Base-by-base conservation (phyloP, 1,140 invertebrate genomes). In the Drosophila melanica region DNA sequence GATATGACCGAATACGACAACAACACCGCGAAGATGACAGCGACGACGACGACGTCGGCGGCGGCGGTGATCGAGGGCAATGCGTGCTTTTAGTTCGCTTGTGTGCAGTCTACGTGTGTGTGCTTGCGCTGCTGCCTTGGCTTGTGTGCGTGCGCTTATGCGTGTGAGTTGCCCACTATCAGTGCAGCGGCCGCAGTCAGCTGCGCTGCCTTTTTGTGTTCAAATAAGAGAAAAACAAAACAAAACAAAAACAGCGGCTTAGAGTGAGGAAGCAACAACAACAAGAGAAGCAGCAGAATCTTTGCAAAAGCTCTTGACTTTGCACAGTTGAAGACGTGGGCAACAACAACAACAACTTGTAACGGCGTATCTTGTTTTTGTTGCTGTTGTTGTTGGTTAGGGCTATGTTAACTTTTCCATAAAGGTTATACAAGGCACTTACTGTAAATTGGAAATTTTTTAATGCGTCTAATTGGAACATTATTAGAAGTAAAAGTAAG, bases 1-100 rank as follows among this genome's bases (percentile, higher is more conserved):
- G 84, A 87, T 89, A 87, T 87, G 82, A 87, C 82, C 82, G 79
- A 87, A 87, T 87, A 87, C 82, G 82, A 89, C 76, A 62, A 73
- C 70, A 67, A 81, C 59, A 59, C 58, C 41, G 41, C 78, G 78
- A 81, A 81, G 78, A 81, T 81, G 81, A 81, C 78, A 59, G 70
- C 70, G 65, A 73, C 59, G 45, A 6, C 18, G 37, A 35, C 45
- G 27, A 9, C 20, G 30, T 5, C 35, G 42, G 35, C 44, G 60
- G 55, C 53, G 58, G 18, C 59, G 41, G 9, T 41, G 42, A 51
- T 45, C 55, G 55, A 55, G 39, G 35, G 33, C 60, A 58, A 60
- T 53, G 65, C 42, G 50, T 60, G 55, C 51, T 41, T 20, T 16
- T 8, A 5, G 16, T 59, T 12, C 42, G 23, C 41, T 44, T 41